Percentiles rank a stretch among this genome's conserved stretches.
phyloP scores from a whole-genome alignment of 2,113 vertebrate genomes.

The Rostratula benghalensis region DNA sequence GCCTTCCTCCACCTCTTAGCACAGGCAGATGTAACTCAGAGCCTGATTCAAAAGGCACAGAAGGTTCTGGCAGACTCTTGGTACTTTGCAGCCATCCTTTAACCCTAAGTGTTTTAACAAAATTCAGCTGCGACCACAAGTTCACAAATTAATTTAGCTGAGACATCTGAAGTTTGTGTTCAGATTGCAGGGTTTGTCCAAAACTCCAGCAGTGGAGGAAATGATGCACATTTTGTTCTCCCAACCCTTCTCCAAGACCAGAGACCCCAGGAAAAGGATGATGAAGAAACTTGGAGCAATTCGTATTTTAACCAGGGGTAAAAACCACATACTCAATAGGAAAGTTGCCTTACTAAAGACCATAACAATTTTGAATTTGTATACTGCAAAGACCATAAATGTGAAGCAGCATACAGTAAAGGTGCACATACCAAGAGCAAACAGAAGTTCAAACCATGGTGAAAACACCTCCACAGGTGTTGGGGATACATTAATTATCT shows the following conservation, averaged over 20 bases:
- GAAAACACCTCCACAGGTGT: not conserved
- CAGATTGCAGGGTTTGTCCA: not conserved
- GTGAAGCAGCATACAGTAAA: fast-evolving
- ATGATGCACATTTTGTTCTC: not conserved
- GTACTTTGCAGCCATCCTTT: not conserved
- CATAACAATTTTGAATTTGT: not conserved
- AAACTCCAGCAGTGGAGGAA: not conserved
- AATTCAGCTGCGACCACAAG: not conserved
- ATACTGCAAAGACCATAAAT: not conserved
- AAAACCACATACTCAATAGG: not conserved
- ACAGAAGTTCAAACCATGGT: fast-evolving
- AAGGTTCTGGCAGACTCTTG: not conserved
- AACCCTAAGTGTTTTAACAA: not conserved
- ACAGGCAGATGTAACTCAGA: not conserved
- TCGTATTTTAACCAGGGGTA: not conserved
- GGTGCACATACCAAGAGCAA: fast-evolving
- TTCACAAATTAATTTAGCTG: not conserved
- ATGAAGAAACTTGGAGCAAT: not conserved
- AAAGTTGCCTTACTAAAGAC: not conserved
- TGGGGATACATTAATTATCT: not conserved
- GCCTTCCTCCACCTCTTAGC: not conserved
- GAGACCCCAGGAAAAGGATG: not conserved
- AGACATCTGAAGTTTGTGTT: not conserved
- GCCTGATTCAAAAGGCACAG: not conserved
- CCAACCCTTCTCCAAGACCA: not conserved